A percentile compares a stretch with the other conserved stretches of the same genome.
These are phyloP conservation scores for Oreochromis mossambicus DNA, from an alignment of 2,797 vertebrate species.

Conservation along the genomic window DNA sequence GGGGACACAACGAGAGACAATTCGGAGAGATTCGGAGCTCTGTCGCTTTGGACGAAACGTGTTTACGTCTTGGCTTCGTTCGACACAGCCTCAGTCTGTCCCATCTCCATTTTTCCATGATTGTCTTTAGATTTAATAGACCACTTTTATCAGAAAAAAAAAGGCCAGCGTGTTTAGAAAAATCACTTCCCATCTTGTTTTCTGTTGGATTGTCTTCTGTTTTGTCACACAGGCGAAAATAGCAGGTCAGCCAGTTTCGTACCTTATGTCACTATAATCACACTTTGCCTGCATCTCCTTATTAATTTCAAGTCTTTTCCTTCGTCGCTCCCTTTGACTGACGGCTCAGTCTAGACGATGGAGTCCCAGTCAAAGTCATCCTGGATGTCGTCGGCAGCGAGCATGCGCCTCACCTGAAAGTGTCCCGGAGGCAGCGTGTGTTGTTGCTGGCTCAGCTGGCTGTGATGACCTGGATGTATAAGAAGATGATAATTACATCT, in stretches of 20 bases:
- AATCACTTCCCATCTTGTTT: constrained; percentile 36
- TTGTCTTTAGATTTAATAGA: constrained; percentile 77
- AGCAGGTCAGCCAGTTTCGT: constrained; percentile 16
- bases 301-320: not conserved
- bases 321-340: not conserved
- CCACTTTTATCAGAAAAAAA: constrained; percentile 16
- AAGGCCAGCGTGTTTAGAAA: constrained; percentile 29
- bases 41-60: constrained; percentile 34
- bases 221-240: constrained; percentile 46
- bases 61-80: constrained; percentile 57
- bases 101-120: constrained; percentile 60
- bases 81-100: constrained; percentile 27
- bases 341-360: constrained; percentile 75
- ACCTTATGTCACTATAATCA: constrained; percentile 5
- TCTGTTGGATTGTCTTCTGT: constrained; percentile 72
- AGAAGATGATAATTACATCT: not conserved
- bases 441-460: constrained; percentile 81
- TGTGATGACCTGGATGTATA: constrained; percentile 76
- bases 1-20: constrained; percentile 38
- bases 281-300: not conserved
- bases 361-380: constrained; percentile 91
- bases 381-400: constrained; percentile 84
- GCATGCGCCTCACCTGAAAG: constrained; percentile 86
- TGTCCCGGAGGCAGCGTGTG: constrained; percentile 81
- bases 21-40: constrained; percentile 13